These are phyloP conservation scores for Chaetodon trifasciatus DNA, from an alignment of 2,797 vertebrate species.

Conservation along the genomic window DNA sequence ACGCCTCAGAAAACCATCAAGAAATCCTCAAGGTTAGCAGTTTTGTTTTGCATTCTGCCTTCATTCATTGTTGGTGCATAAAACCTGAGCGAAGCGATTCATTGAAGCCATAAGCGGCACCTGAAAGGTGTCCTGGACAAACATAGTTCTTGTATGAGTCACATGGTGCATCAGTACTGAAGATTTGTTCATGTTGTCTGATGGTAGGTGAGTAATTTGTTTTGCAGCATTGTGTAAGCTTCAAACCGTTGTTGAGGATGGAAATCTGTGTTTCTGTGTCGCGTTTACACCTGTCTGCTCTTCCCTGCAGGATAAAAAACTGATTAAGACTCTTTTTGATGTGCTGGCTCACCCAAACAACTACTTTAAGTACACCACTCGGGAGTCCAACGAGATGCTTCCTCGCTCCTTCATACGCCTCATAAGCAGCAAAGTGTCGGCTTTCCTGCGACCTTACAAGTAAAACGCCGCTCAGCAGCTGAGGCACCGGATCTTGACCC, in stretches of 20 bases:
- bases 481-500: conserved; percentile 45
- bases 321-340: conserved; percentile 99
- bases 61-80: background rate
- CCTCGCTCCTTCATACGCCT: conserved; percentile 98
- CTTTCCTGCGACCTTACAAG: conserved; percentile 98
- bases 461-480: conserved; percentile 79
- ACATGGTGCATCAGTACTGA: background rate
- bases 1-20: conserved; percentile 98
- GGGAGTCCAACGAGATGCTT: conserved; percentile 99
- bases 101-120: conserved; percentile 4
- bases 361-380: conserved; percentile 98
- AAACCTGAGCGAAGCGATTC: conserved; percentile 1
- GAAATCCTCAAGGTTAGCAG: conserved; percentile 95
- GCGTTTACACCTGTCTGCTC: conserved; percentile 33
- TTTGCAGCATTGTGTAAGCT: background rate
- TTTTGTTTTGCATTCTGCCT: background rate
- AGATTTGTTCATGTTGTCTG: conserved; percentile 3
- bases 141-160: conserved; percentile 8
- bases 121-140: conserved; percentile 10
- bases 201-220: background rate
- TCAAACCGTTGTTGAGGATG: background rate
- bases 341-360: conserved; percentile 98
- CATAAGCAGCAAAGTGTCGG: conserved; percentile 98
- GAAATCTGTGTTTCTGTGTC: background rate
- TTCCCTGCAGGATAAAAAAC: conserved; percentile 94